These are phyloP conservation scores for Calephelis nemesis DNA, from an alignment of 1,140 invertebrate genomes.

Conservation along the genomic window DNA sequence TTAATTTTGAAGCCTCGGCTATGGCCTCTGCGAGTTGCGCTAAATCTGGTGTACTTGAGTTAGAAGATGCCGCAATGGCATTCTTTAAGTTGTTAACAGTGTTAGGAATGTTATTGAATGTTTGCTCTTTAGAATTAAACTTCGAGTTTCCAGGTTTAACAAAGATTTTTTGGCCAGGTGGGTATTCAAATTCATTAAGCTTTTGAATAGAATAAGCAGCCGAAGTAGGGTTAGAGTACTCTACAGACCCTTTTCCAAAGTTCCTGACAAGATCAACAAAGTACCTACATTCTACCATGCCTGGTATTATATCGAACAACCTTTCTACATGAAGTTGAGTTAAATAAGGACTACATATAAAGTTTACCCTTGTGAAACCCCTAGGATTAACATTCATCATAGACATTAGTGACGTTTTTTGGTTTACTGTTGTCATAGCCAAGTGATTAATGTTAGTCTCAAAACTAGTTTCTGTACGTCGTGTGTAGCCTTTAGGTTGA, in stretches of 20 bases:
- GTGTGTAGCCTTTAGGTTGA: constrained; percentile 82
- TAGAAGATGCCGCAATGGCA: constrained; percentile 42
- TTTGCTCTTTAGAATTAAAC: constrained; percentile 43
- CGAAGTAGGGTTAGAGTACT: constrained; percentile 55
- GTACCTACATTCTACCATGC: constrained; percentile 45
- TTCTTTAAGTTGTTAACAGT: constrained; percentile 47
- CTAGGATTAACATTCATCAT: constrained; percentile 48
- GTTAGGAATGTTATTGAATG: constrained; percentile 41
- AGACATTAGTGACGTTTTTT: constrained; percentile 38
- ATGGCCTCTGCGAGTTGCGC: constrained; percentile 57
- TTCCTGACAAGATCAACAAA: constrained; percentile 47
- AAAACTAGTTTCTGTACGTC: constrained; percentile 45
- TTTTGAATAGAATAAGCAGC: constrained; percentile 59
- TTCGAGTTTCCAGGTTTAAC: constrained; percentile 45
- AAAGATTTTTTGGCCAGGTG: constrained; percentile 51
- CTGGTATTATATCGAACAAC: constrained; percentile 58
- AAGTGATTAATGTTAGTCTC: constrained; percentile 50
- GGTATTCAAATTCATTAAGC: constrained; percentile 62
- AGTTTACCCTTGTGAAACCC: constrained; percentile 48
- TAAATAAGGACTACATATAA: constrained; percentile 53
- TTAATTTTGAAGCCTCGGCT: constrained; percentile 59
- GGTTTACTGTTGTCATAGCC: constrained; percentile 32
- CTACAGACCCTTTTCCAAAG: constrained; percentile 48
- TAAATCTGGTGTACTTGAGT: constrained; percentile 48
- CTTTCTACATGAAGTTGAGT: constrained; percentile 44